Evolutionary conservation across 2,888 invertebrate species (phyloP), one percentile per base, ranked within the genome.

Genomic region (Gymnoscelis rufifasciata): DNA sequence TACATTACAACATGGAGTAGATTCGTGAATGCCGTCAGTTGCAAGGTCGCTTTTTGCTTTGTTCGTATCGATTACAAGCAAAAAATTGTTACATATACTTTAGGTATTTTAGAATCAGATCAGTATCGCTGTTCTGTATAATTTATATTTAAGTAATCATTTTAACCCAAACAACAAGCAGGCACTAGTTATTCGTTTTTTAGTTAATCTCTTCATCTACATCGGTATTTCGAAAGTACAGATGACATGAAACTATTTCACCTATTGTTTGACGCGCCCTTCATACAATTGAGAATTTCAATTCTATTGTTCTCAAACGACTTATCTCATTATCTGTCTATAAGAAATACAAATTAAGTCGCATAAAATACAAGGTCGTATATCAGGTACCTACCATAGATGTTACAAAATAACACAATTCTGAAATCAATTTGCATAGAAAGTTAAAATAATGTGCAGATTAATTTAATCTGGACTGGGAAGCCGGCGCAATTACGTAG

Each of bases 1-100:
- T 78, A 80, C 73, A 71, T 74, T 70, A 74, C 70, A 71, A 71
- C 72, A 19, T 19, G 71, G 74, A 80, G 82, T 76, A 74, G 71
- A 72, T 73, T 68, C 73, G 73, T 71, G 70, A 71, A 71, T 68
- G 66, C 60, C 63, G 45, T 52, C 56, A 51, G 65, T 61, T 57
- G 64, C 66, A 67, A 75, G 65, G 68, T 62, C 68, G 66, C 56
- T 69, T 66, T 65, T 68, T 66, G 54, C 57, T 43, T 39, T 31
- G 40, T 51, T 39, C 28, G 42, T 53, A 46, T 59, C 54, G 51
- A 57, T 59, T 55, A 52, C 50, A 46, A 39, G 49, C 45, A 50
- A 57, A 47, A 40, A 45, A 39, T 36, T 41, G 37, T 41, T 41
- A 41, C 27, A 38, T 13, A 33, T 33, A 13, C 15, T 15, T 10